Percentiles rank a stretch among this genome's conserved stretches.
phyloP scores from a whole-genome alignment of 1,140 invertebrate genomes.

The Achatina immaculata region DNA sequence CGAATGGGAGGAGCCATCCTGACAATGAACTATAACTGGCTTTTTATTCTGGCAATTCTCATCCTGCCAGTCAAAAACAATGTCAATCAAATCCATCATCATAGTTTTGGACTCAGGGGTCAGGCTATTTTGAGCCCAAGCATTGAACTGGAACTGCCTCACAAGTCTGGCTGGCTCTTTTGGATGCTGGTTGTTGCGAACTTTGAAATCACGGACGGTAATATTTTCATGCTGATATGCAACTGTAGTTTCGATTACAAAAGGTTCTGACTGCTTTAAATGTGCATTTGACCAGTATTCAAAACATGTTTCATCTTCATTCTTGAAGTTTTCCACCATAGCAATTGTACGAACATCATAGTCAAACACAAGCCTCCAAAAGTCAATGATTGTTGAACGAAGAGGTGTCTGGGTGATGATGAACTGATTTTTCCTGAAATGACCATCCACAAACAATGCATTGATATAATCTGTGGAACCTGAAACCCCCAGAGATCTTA shows the following conservation, averaged over 20 bases:
- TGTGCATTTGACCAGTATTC: conserved; percentile 65
- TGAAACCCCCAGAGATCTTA: conserved; percentile 54
- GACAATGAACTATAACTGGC: conserved; percentile 65
- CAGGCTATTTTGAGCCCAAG: conserved; percentile 61
- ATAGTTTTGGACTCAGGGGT: conserved; percentile 62
- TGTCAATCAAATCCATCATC: conserved; percentile 61
- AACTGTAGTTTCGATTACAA: conserved; percentile 59
- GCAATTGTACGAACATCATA: conserved; percentile 63
- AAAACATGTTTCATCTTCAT: conserved; percentile 63
- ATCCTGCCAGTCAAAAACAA: conserved; percentile 60
- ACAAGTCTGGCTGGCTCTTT: conserved; percentile 50
- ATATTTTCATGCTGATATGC: conserved; percentile 63
- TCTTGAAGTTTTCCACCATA: conserved; percentile 62
- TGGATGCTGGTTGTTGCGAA: conserved; percentile 50
- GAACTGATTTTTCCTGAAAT: conserved; percentile 58
- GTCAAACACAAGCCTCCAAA: conserved; percentile 70
- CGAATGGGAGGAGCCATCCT: conserved; percentile 68
- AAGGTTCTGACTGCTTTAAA: conserved; percentile 61
- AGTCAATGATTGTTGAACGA: conserved; percentile 66
- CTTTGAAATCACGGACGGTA: conserved; percentile 57
- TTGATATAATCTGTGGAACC: conserved; percentile 72
- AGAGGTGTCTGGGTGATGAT: conserved; percentile 70
- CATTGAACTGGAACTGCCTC: conserved; percentile 66
- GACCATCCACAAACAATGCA: conserved; percentile 64
- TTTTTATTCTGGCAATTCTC: conserved; percentile 47